Base-by-base conservation (phyloP, 2,888 invertebrate species). In the Cataglyphis altisquamis region DNA sequence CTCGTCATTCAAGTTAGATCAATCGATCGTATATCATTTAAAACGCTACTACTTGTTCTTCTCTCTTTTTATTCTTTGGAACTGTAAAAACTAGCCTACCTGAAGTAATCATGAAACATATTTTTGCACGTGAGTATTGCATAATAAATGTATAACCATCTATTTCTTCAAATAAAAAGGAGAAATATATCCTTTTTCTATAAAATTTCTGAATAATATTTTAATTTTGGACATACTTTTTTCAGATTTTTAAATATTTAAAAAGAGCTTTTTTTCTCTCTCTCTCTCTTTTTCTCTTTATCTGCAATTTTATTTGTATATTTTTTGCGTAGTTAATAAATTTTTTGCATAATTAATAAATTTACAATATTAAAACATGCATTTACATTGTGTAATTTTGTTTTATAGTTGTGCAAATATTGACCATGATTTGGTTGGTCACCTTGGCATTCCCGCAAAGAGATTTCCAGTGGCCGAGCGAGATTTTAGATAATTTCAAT, bases 381-480 rank as follows among this genome's bases (percentile, higher is more conserved):
- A 32, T 68, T 12, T 48, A 32, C 0, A 8, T 72, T 18, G 18
- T 39, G 39, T 39, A 3, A 25, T 8, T 12, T 36, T 5, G 12
- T 60, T 80, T 72, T 72, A 45, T 29, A 80, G 78, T 36, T 60
- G 45, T 72, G 10, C 70, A 78, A 60, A 45, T 60, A 21, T 72
- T 60, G 78, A 36, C 70, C 45, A 5, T 80, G 57, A 60, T 80
- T 60, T 80, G 29, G 39, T 80, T 72, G 72, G 36, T 80, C 45
- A 57, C 78, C 72, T 80, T 80, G 78, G 78, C 78, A 70, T 80
- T 80, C 55, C 78, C 78, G 10, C 78, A 80, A 60, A 60, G 55
- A 45, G 72, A 60, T 70, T 45, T 45, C 15, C 12, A 45, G 3
- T 3, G 4, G 60, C 12, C 60, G 5, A 9, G 1, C 70, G 21